phyloP scores from a whole-genome alignment of 2,888 invertebrate genomes.

The Thereva unica region DNA sequence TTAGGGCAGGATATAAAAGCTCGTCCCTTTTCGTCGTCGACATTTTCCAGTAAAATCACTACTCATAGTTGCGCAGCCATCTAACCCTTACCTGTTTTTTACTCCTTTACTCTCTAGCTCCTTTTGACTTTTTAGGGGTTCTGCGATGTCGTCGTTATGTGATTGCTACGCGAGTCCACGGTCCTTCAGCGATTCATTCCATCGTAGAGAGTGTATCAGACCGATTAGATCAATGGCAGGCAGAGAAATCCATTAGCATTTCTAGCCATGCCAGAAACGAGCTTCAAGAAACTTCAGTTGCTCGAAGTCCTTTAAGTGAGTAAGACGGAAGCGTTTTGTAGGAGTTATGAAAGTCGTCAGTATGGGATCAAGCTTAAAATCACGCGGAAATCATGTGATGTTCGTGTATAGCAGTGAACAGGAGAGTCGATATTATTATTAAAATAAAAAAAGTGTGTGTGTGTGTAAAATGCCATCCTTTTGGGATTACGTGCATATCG shows the following conservation, averaged over 20 bases:
- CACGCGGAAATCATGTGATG: not conserved
- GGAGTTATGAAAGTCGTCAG: not conserved
- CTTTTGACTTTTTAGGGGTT: not conserved
- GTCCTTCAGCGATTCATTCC: conserved; percentile 7
- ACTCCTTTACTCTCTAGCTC: conserved; percentile 7
- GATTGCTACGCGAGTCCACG: conserved; percentile 8
- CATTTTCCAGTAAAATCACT: not conserved
- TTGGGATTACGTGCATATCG: conserved; percentile 66
- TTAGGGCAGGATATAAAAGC: conserved; percentile 12
- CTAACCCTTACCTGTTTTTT: not conserved
- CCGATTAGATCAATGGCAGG: conserved; percentile 42
- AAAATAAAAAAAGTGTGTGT: not conserved
- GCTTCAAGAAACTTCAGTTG: conserved; percentile 12
- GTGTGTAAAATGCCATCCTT: conserved; percentile 64
- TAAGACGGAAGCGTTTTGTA: conserved; percentile 2
- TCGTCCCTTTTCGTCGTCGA: conserved; percentile 2
- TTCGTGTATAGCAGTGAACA: not conserved
- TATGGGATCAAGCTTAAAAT: not conserved
- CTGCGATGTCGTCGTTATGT: not conserved
- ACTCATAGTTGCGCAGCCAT: conserved; percentile 16
- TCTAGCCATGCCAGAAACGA: conserved; percentile 8
- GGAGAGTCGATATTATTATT: not conserved
- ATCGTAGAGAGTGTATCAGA: not conserved
- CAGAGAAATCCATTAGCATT: conserved; percentile 34
- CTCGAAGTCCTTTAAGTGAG: conserved; percentile 17